Base-by-base conservation (phyloP, 2,888 invertebrate species). In the Drosophila incognita region DNA sequence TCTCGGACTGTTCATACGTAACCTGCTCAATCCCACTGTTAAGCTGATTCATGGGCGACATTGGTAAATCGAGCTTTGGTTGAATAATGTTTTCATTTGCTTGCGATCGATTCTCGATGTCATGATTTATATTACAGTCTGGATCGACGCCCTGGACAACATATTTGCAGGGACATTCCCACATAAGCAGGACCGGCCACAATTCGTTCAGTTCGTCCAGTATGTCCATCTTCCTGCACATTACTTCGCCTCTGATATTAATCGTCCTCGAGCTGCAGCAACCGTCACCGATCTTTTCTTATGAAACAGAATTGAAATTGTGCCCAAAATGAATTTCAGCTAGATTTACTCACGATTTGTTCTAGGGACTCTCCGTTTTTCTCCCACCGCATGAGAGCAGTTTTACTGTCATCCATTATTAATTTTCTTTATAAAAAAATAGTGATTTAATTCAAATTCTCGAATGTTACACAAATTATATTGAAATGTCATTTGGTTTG, bases 311-410 rank as follows among this genome's bases (percentile, higher is more conserved):
- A n/a, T 13, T 8, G 4, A n/a, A 56, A 2, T 38, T 38, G 7
- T 18, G 27, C 27, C 4, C 15, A 24, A 46, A 24, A 46, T 46
- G 15, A 15, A 46, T 21, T 24, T 8, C 8, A 15, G 4, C 4
- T 2, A 24, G 21, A 24, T 46, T 46, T 24, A 46, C 46, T 15
- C 24, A 46, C 15, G 15, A 2, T 46, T 24, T 24, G 4, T 21
- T 24, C 13, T 0, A 46, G 1, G 7, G 21, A 46, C 7, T 46
- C 46, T 4, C 4, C 21, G 2, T 4, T 8, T 46, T 21, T 11
- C n/a, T 21, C 42, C 6, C n/a, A n/a, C 11, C 0, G n/a, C n/a
- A n/a, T 1, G 5, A 11, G 5, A 40, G 0, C 18, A 10, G 4
- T 10, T 40, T 40, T 1, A 3, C 4, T n/a, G 4, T 4, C 10